Evolutionary conservation across 2,888 invertebrate species (phyloP), one percentile per base, ranked within the genome.

Genomic region (Drosophila engyochracea): DNA sequence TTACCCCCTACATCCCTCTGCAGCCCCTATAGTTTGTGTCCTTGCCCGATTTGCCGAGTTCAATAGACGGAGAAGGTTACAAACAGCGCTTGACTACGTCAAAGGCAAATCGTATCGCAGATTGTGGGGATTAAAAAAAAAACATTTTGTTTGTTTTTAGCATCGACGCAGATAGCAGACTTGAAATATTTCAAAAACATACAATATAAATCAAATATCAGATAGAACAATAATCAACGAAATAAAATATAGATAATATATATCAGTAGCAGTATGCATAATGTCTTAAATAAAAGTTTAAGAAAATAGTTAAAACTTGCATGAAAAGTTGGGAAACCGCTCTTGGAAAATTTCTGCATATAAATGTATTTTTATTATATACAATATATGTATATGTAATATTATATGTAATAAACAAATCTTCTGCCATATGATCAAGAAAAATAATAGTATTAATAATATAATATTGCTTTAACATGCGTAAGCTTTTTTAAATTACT

Each of bases 41-140:
- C 85, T 86, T 86, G 85, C 70, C 72, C 86, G 80, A 82, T 80
- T 83, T 88, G 76, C 61, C 74, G 86, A 83, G 85, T 89, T 89
- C 86, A 86, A 89, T 72, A 89, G 59, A 81, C 89, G 72, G 59
- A 63, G 81, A 86, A 86, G 85, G 86, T 81, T 79, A 66, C 52
- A 53, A 53, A 51, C 63, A 55, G 47, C 60, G 65, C 52, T 52
- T 35, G 64, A 52, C 79, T 60, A 79, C 70, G 70, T 82, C 70
- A 79, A 59, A 64, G 60, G 16, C 59, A 35, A 28, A 37, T 39
- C 28, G 3, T 19, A 14, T 14, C 22, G 28, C 33, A 41, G 47
- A 53, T 53, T 54, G 57, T 25, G 22, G 22, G 30, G 41, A 55
- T 44, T 19, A 39, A 44, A 39, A 28, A 47, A 47, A 39, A n/a